Conservation (phyloP, 2,113 vertebrate genomes). For the Clinocottus analis region DNA sequence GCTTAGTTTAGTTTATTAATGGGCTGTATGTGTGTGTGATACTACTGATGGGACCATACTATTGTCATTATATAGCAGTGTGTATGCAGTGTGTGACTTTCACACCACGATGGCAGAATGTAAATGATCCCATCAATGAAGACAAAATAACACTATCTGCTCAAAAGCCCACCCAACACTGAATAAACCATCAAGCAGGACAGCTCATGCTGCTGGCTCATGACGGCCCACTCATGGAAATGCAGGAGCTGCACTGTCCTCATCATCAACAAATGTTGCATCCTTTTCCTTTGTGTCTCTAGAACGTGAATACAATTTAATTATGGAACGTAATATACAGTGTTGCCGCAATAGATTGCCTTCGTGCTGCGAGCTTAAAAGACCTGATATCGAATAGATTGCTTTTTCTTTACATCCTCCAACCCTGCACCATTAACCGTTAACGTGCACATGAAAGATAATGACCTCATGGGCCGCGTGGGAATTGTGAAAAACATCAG, state of each 20-base stretch:
- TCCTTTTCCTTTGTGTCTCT: background rate
- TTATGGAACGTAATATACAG: background rate
- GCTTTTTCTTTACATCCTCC: background rate
- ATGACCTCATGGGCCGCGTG: background rate
- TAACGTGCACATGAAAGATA: background rate
- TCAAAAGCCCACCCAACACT: conserved; percentile 36
- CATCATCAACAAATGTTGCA: background rate
- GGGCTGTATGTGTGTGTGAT: too few relatives aligned
- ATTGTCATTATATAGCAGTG: background rate
- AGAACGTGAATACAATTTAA: background rate
- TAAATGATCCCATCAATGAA: conserved; percentile 5
- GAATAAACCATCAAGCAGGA: conserved; percentile 48
- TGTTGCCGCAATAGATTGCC: background rate
- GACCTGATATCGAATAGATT: too few relatives aligned
- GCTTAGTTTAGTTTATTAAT: too few relatives aligned
- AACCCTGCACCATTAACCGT: background rate
- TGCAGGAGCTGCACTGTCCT: conserved; percentile 9
- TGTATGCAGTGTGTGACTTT: background rate
- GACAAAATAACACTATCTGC: conserved; percentile 24
- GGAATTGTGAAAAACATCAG: background rate
- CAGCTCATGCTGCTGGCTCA: conserved; percentile 43
- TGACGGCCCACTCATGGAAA: conserved; percentile 32
- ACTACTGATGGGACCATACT: background rate
- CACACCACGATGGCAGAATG: conserved; percentile 4
- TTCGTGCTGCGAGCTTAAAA: background rate